Evolutionary conservation across 2,113 vertebrate species (phyloP).

Genomic region (Oreochromis spilurus): DNA sequence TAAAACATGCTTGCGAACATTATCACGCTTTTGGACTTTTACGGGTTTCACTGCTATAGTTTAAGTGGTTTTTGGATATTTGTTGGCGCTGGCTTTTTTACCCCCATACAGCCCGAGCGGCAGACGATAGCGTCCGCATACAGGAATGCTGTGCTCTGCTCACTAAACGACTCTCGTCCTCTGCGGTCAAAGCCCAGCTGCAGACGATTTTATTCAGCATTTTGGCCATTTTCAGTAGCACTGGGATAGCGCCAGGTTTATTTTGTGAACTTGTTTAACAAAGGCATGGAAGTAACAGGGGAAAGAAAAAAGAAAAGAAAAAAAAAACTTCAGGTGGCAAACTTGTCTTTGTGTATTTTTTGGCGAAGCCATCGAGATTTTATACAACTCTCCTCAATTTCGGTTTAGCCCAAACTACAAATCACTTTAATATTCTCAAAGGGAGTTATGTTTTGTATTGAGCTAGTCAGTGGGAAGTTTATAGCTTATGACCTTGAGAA

Average conservation of each 20-base stretch:
- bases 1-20: neutral
- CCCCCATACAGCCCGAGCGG: neutral
- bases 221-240: neutral
- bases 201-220: neutral
- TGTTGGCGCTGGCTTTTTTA: conserved; percentile 1
- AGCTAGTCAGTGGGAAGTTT: neutral
- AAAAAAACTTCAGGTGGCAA: neutral
- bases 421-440: conserved; percentile 31
- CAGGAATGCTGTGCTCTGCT: conserved; percentile 47
- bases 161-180: neutral
- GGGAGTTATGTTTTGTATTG: neutral
- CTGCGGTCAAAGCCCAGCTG: neutral
- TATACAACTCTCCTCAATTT: neutral
- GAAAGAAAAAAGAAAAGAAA: neutral
- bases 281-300: neutral
- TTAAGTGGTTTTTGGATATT: neutral
- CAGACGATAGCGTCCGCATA: conserved; percentile 16
- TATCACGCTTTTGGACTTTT: neutral
- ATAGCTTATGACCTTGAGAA: conserved; percentile 19
- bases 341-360: neutral
- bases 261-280: neutral
- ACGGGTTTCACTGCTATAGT: neutral
- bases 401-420: neutral
- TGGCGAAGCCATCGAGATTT: neutral
- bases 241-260: neutral